These are phyloP conservation scores for Eurypyga helias DNA, from an alignment of 2,113 vertebrate species.

Conservation along the genomic window DNA sequence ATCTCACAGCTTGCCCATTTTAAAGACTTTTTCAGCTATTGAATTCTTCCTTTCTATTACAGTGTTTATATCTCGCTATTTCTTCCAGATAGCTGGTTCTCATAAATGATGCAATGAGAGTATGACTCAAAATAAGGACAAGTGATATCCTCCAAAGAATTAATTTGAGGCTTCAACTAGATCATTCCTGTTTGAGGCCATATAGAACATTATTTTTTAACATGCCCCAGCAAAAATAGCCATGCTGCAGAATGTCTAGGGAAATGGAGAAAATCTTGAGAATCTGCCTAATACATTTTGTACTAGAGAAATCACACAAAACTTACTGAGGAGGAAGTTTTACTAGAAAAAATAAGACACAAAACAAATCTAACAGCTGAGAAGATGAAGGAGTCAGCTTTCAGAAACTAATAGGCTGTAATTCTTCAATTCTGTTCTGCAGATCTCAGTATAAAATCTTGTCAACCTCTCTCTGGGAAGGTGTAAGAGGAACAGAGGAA, in stretches of 20 bases:
- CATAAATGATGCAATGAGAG: neutral
- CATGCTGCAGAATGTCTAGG: neutral
- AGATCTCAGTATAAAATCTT: neutral
- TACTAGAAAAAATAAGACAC: neutral
- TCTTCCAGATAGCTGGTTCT: constrained; percentile 10
- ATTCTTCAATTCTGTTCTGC: neutral
- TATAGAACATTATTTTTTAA: constrained; percentile 37
- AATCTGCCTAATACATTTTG: neutral
- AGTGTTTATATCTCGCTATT: neutral
- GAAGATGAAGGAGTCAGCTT: neutral
- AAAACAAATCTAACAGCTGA: neutral
- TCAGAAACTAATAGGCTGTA: neutral
- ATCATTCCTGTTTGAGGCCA: neutral
- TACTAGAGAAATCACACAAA: constrained; percentile 14
- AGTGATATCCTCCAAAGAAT: constrained; percentile 3
- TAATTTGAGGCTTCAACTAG: neutral
- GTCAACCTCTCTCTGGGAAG: neutral
- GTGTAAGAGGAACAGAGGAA: neutral
- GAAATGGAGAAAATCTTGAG: constrained; percentile 4
- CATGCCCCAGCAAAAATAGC: neutral
- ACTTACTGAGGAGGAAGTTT: neutral
- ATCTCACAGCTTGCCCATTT: neutral
- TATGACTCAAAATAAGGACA: constrained; percentile 3
- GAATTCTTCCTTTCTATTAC: neutral
- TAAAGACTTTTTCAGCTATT: neutral